Percentiles rank a stretch among this genome's conserved stretches.
Evolutionary conservation across 2,888 invertebrate genomes (phyloP).

Genomic region (Eubasilissa splendida): DNA sequence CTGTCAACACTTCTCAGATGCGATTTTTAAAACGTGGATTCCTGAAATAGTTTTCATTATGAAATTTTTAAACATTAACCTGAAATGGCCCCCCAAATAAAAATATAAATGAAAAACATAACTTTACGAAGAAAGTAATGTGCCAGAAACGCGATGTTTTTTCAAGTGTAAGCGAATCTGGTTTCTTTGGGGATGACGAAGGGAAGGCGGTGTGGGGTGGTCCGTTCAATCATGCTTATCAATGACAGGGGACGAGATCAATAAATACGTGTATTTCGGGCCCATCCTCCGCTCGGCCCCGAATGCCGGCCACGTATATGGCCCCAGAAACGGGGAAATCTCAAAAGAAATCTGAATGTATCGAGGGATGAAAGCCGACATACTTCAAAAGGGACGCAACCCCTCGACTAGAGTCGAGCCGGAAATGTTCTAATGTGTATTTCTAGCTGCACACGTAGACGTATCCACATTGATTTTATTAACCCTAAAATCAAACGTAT

Average conservation of each 20-base stretch:
- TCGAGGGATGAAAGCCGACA: not conserved
- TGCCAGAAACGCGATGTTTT: not conserved
- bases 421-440: conserved; percentile 7
- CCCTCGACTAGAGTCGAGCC: not conserved
- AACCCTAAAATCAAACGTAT: not conserved
- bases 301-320: conserved; percentile 45
- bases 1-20: too few species aligned
- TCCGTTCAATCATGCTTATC: conserved; percentile 58
- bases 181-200: conserved; percentile 1
- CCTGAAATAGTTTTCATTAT: too few species aligned
- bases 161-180: conserved; percentile 31
- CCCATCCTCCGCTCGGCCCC: not conserved
- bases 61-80: too few species aligned
- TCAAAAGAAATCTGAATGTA: conserved; percentile 24
- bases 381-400: conserved; percentile 2
- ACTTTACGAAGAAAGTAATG: conserved; percentile 4
- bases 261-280: conserved; percentile 52
- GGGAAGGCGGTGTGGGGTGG: conserved; percentile 12
- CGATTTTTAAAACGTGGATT: too few species aligned
- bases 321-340: conserved; percentile 7
- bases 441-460: not conserved
- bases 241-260: conserved; percentile 58
- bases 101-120: too few species aligned
- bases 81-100: too few species aligned
- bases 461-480: not conserved